A percentile compares a stretch with the other conserved stretches of the same genome.
These are phyloP conservation scores for Aporophyla nigra DNA, from an alignment of 2,888 invertebrate genomes.

Conservation along the genomic window DNA sequence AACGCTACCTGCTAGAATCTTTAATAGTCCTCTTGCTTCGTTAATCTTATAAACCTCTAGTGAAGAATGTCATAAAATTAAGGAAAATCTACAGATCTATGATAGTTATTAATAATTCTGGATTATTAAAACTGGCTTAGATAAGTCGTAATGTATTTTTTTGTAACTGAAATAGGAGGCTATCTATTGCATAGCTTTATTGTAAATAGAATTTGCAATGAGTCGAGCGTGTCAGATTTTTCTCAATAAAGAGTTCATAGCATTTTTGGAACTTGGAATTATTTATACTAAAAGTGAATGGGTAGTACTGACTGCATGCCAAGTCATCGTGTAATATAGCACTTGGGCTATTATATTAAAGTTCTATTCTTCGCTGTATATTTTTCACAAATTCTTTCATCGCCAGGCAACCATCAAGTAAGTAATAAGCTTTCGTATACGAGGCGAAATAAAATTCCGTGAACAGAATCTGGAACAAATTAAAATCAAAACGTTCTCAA, in stretches of 20 bases:
- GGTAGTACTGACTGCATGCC: not conserved
- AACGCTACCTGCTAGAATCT: too few relatives aligned
- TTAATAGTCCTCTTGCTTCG: not conserved
- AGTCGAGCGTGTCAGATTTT: not conserved
- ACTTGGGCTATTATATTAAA: slow-evolving; percentile 34
- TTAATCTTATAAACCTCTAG: not conserved
- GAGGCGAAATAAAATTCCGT: slow-evolving; percentile 52
- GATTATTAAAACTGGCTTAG: not conserved
- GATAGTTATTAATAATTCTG: slow-evolving; percentile 3
- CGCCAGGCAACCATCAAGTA: slow-evolving; percentile 37
- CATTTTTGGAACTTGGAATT: not conserved
- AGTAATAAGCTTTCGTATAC: slow-evolving; percentile 44
- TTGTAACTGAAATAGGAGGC: not conserved
- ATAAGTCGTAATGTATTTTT: not conserved
- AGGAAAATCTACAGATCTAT: not conserved
- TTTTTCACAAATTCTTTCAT: slow-evolving; percentile 35
- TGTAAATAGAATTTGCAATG: not conserved
- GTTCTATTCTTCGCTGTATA: slow-evolving; percentile 1
- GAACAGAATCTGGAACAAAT: slow-evolving; percentile 63
- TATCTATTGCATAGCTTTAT: not conserved
- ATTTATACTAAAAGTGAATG: not conserved
- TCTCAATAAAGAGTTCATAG: not conserved
- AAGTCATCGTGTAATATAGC: slow-evolving; percentile 22
- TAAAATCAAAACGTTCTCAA: slow-evolving; percentile 69
- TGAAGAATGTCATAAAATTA: not conserved